Base-by-base conservation (phyloP, 2,113 vertebrate species). In the Cyanoderma ruficeps region DNA sequence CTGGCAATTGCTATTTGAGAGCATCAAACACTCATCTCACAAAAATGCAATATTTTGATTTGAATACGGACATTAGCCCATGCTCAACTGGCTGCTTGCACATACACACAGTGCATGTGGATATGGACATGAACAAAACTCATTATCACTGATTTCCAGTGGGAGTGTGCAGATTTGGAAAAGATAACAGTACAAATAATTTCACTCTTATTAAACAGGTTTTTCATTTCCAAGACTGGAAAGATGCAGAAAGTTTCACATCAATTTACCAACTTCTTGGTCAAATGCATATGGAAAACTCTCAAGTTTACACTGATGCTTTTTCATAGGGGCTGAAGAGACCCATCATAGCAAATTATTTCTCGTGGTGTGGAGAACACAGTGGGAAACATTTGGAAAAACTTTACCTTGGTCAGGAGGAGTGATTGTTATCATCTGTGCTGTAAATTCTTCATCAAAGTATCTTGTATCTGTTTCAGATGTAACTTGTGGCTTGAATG, bases 371-470 rank as follows among this genome's bases (percentile, higher is more conserved):
- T 55, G 15, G 23, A 90, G 15, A 83, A 78, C 12, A 56, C 7
- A 53, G 60, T 9, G 52, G 19, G 11, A 76, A 81, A 64, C 27
- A 52, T 30, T 17, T 56, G 30, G 44, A 49, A 68, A 72, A 86
- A 47, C 28, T 57, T 94, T 98, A 99, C 99, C 99, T 99, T 99
- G 99, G 98, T 99, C 99, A 11, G 99, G 99, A 47, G 99, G 99
- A 22, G 99, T 99, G 96, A 99, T 99, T 74, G 99, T 99, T 98
- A 99, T 99, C 98, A 98, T 99, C 97, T 99, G 99, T 90, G 98
- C 99, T 35, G 99, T 99, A 96, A 99, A 99, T 98, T 99, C 99
- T 98, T 99, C 99, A 70, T 99, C 99, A 42, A 99, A 99, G 94
- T 99, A 99, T 97, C 99, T 97, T 6, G 99, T 99, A 94, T 99